Evolutionary conservation across 2,888 invertebrate species (phyloP).

Genomic region (Auanema sp.): DNA sequence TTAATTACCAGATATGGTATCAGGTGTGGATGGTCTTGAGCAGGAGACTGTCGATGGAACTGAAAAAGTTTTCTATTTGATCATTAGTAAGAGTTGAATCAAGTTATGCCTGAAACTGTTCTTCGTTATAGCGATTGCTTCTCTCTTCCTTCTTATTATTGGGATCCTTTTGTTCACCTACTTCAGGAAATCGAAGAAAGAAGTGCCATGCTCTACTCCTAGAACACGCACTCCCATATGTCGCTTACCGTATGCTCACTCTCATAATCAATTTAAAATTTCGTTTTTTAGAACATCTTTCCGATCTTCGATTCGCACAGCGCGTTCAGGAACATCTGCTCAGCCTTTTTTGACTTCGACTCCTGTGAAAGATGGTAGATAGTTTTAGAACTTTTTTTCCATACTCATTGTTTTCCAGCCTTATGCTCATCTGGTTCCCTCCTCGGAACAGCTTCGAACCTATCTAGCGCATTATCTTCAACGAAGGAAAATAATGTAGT

Average conservation of each 20-base stretch:
- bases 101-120: neutral
- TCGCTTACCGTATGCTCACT: conserved; percentile 23
- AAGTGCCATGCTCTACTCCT: conserved; percentile 6
- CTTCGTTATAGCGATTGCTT: conserved; percentile 28
- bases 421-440: conserved; percentile 12
- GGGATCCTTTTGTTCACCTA: conserved; percentile 38
- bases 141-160: conserved; percentile 38
- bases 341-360: conserved; percentile 43
- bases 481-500: conserved; percentile 26
- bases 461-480: conserved; percentile 33
- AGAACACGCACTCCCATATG: conserved; percentile 1
- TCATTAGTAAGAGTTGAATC: conserved; percentile 6
- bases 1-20: conserved; percentile 10
- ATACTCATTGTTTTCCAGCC: conserved; percentile 5
- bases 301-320: conserved; percentile 26
- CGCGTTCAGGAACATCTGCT: conserved; percentile 14
- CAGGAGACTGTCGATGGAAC: conserved; percentile 17
- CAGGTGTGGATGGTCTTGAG: conserved; percentile 17
- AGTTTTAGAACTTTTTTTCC: neutral
- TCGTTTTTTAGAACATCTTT: conserved; percentile 37
- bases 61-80: conserved; percentile 16
- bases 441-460: conserved; percentile 22
- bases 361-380: conserved; percentile 22
- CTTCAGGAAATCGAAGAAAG: conserved; percentile 41
- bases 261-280: neutral